Base-by-base conservation (phyloP, 1,140 invertebrate genomes). In the Caenorhabditis briggsae region DNA sequence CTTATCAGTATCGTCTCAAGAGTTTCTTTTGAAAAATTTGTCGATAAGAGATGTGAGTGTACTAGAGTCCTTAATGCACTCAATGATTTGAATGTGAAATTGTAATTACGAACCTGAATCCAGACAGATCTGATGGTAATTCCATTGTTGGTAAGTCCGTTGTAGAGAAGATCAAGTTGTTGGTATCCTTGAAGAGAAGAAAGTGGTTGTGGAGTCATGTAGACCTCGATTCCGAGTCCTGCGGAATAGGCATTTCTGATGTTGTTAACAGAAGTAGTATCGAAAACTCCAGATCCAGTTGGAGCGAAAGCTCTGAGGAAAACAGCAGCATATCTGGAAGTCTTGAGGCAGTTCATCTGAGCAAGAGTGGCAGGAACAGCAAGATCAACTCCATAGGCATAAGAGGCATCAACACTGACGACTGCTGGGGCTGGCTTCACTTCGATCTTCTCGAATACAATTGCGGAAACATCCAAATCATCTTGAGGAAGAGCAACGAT, bases 181-280 rank as follows among this genome's bases (percentile, higher is more conserved):
- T 64, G 50, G 23, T 61, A 55, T 56, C 61, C 86, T 65, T 85
- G 23, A 70, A 87, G 87, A 18, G 64, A 50, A 8, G 74, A 82
- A 23, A 84, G 16, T 59, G 86, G 86, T 33, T 87, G 82, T 41
- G 86, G 86, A 82, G 86, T 87, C 86, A 87, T 87, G 83, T 84
- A 87, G 16, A 87, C 74, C 50, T 84, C 82, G 20, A 70, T 84
- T 85, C 82, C 82, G 8, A 87, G 25, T 46, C 86, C 74, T 65
- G 86, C 86, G 25, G 50, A 83, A 50, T 82, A 82, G 18, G 85
- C 85, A 25, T 82, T 86, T 46, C 70, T 82, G 46, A 86, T 82
- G 23, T 74, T 78, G 9, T n/a, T 23, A 55, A 61, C 55, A 23
- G 74, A 58, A 48, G 48, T 86, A 9, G 70, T 61, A 50, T 86